Evolutionary conservation across 1,140 invertebrate species (phyloP).

Genomic region (Ladona fulva): DNA sequence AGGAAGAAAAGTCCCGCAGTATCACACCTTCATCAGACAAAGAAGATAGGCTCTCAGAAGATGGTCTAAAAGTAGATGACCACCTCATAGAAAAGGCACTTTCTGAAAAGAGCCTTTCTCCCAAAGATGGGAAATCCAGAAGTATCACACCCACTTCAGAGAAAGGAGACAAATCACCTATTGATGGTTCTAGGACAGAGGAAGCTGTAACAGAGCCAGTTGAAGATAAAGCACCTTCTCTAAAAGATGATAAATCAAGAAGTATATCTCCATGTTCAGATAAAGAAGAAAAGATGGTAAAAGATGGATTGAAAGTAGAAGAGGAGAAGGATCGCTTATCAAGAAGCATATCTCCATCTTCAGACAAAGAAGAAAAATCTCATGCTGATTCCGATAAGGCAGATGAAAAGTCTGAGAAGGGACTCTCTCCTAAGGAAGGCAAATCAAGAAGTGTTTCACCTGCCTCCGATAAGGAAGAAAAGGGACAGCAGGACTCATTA

Average conservation of each 20-base stretch:
- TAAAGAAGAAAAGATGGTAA: neutral
- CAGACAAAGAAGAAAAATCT: neutral
- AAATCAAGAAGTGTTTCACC: neutral
- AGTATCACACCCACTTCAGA: neutral
- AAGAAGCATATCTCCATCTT: neutral
- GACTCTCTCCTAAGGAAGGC: neutral
- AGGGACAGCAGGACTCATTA: neutral
- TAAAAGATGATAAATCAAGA: neutral
- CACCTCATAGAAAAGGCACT: neutral
- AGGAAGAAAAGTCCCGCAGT: neutral
- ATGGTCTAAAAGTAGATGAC: neutral
- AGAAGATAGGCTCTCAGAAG: conserved; percentile 11
- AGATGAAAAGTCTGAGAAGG: neutral
- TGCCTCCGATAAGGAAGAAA: neutral
- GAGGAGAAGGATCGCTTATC: neutral
- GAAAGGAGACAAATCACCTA: neutral
- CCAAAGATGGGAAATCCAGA: neutral
- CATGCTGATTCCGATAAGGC: neutral
- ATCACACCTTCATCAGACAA: neutral
- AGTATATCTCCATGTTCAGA: neutral
- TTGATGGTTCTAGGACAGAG: conserved; percentile 19
- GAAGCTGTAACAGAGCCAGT: conserved; percentile 34
- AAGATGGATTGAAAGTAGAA: neutral
- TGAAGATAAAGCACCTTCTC: conserved; percentile 22
- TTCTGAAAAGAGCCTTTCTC: neutral